Evolutionary conservation across 1,140 invertebrate species (phyloP), one percentile per base, ranked within the genome.

Genomic region (Zaprionus lachaisei): DNA sequence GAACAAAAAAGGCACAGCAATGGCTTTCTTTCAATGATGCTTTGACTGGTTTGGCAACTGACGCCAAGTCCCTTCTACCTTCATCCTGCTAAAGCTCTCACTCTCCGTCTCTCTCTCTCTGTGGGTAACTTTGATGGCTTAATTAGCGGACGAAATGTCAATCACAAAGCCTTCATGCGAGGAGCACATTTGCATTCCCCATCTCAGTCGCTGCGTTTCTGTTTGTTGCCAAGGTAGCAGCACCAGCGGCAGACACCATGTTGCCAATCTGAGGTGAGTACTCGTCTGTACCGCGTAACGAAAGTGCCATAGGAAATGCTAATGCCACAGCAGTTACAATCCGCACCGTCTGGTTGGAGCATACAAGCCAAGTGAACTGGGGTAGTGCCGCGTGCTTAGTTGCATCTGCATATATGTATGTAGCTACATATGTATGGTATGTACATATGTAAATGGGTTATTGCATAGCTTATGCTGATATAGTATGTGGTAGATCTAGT

Each of bases 121-220:
- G 15, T 17, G n/a, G 2, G 41, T n/a, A 6, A 47, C 41, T 47
- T n/a, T 47, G 41, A 2, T 44, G 41, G 41, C 41, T 9, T 44
- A 15, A 44, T 44, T 44, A 44, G 41, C 41, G 41, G 41, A 44
- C 41, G 41, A 44, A 44, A 44, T 17, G 41, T 44, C 41, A 44
- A 17, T 47, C 41, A 47, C 41, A 47, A 47, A 47, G 41, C 41
- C n/a, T 5, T 17, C 41, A 47, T 47, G 7, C 41, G 41, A 4
- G n/a, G 6, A 47, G n/a, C 41, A 17, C n/a, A 47, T 20, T 47
- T 47, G 41, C 41, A 44, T 44, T 44, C 41, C 41, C 2, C 41
- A 7, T 2, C 6, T 44, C 41, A 44, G 41, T 17, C 15, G 15
- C 41, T 44, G 41, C n/a, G 15, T 44, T n/a, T 7, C 5, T 15